Evolutionary conservation across 2,797 vertebrate species (phyloP), one percentile per base, ranked within the genome.

Genomic region (Hydrolagus colliei): DNA sequence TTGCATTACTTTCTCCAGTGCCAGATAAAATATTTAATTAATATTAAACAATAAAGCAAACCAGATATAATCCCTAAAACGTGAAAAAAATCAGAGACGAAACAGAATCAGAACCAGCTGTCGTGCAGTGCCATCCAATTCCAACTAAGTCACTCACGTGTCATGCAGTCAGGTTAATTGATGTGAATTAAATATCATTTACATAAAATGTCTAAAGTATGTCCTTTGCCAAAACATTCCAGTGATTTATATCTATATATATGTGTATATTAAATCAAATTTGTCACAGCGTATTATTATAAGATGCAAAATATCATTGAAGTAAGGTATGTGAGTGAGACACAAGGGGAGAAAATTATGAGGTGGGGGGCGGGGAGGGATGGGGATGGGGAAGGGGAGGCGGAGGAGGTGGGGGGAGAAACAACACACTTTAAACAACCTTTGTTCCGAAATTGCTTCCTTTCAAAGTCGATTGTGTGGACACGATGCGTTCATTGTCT

Each of bases 401-500:
- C 27, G 27, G 27, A 27, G 27, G 27, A 27, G 27, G 27, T 27
- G 27, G 27, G 41, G 41, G 41, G 41, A 16, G 79, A 65, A 62
- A 82, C 35, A 32, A 32, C 32, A 41, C 20, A 68, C 63, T 82
- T 82, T 18, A 82, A 82, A 41, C 14, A 84, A 71, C 65, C 79
- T 84, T 35, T 84, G 65, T 71, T 84, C 79, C 79, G n/a, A 84
- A 35, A 84, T 61, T 84, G 63, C 27, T 32, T 84, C 11, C 79
- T 41, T 68, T 84, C 79, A 84, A 84, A 84, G 79, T 84, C 79
- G 71, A 67, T 71, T 27, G 63, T 84, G 65, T 41, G 63, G 65
- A 41, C 65, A 68, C 79, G 63, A 67, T 27, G 27, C 27, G 41
- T 3, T 63, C 79, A 67, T 71, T 35, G 79, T 10, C 79, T 84